Evolutionary conservation across 1,140 invertebrate genomes (phyloP), one percentile per base, ranked within the genome.

Genomic region (Ephestia elutella): DNA sequence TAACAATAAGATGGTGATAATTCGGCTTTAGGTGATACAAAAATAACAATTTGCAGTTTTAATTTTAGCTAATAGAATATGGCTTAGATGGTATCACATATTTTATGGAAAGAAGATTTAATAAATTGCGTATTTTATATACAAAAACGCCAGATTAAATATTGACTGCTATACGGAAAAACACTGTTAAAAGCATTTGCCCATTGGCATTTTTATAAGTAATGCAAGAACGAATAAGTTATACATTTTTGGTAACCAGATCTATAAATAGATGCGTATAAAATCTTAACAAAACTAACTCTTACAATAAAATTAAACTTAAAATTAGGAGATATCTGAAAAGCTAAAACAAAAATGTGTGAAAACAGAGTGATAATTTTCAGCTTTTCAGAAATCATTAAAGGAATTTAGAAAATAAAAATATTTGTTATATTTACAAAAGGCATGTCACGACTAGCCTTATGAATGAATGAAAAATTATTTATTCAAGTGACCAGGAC

Each of bases 211-310:
- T 25, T 25, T 25, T 25, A 25, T 25, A 25, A 25, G 21, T 25
- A 25, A 25, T 25, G 2, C 38, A 44, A 44, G 38, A 15, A 44
- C 38, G 38, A 15, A 44, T 44, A 15, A 44, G 38, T 44, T 44
- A n/a, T 44, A 32, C 30, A 44, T 44, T 44, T 44, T 44, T 44
- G 38, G 38, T 44, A 44, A 44, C 38, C 38, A 44, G 38, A 17
- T 44, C 38, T 44, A 44, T 44, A n/a, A 44, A 15, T 44, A 44
- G 38, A n/a, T 44, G 38, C 13, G 38, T 44, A 15, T 5, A 44
- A 44, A 44, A 44, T 44, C 38, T 15, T 17, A 15, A 44, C 1
- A 44, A 44, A 44, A n/a, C 38, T 17, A 15, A 44, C 1, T 44
- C 38, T 15, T 15, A 44, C 15, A 44, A 44, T 15, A 15, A 44